Evolutionary conservation across 2,113 vertebrate species (phyloP).

Genomic region (Gobius niger): DNA sequence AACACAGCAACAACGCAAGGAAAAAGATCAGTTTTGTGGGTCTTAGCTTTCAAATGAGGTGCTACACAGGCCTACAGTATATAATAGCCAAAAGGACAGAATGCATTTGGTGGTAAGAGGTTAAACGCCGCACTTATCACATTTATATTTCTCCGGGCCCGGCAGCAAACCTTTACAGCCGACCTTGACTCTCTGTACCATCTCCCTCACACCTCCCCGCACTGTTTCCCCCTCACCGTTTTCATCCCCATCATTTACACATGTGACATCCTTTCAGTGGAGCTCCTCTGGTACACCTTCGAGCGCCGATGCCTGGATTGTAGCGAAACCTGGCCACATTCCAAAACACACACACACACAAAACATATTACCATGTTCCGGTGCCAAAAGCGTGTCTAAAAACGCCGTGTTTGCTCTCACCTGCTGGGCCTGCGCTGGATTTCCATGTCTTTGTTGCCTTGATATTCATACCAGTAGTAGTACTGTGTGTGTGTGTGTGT

Average conservation of each 20-base stretch:
- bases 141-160: background rate
- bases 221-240: slow-evolving; percentile 22
- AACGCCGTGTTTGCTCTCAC: background rate
- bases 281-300: background rate
- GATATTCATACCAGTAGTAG: background rate
- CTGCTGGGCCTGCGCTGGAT: slow-evolving; percentile 17
- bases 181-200: background rate
- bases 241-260: slow-evolving; percentile 13
- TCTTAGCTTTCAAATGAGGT: too few relatives aligned
- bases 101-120: too few relatives aligned
- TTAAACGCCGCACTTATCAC: too few relatives aligned
- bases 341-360: background rate
- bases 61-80: too few relatives aligned
- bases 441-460: slow-evolving; percentile 18
- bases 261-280: slow-evolving; percentile 12
- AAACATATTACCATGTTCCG: background rate
- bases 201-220: background rate
- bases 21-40: too few relatives aligned
- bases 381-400: background rate
- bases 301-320: background rate
- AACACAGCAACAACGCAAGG: too few relatives aligned
- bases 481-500: slow-evolving; percentile 15
- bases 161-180: background rate
- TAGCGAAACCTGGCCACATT: background rate
- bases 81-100: too few relatives aligned